These are phyloP conservation scores for Ophioninae sp. DNA, from an alignment of 2,888 invertebrate genomes.

Conservation along the genomic window DNA sequence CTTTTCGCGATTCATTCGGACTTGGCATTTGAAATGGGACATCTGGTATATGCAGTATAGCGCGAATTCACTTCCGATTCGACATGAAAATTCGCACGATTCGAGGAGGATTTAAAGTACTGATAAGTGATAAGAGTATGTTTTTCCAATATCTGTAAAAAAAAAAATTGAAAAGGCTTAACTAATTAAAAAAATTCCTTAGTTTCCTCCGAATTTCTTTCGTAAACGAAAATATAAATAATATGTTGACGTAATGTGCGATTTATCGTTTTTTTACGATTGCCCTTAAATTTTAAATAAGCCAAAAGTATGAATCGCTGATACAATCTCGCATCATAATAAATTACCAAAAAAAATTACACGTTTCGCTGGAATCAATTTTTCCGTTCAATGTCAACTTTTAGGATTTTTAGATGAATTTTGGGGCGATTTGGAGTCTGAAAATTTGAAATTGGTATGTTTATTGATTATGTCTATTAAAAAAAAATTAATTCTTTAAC, in stretches of 20 bases:
- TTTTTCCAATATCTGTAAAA: neutral
- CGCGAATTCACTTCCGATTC: conserved; percentile 23
- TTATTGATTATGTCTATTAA: no score
- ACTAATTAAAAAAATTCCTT: neutral
- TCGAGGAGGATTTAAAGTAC: neutral
- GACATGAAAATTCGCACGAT: conserved; percentile 16
- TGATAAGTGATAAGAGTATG: neutral
- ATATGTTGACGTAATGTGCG: neutral
- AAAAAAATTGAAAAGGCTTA: no score
- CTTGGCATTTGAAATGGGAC: neutral
- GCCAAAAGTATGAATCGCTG: neutral
- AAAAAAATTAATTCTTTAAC: no score
- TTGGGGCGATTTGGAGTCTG: no score
- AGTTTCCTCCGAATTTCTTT: neutral
- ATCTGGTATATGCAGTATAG: neutral
- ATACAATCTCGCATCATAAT: no score
- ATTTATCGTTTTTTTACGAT: neutral
- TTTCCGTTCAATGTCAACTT: no score
- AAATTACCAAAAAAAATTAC: no score
- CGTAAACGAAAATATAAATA: neutral
- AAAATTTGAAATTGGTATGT: no score
- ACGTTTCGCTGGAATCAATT: no score
- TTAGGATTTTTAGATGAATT: no score
- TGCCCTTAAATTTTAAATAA: neutral
- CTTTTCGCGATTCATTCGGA: neutral